Evolutionary conservation across 2,797 vertebrate species (phyloP), one percentile per base, ranked within the genome.

Genomic region (Etheostoma perlongum): DNA sequence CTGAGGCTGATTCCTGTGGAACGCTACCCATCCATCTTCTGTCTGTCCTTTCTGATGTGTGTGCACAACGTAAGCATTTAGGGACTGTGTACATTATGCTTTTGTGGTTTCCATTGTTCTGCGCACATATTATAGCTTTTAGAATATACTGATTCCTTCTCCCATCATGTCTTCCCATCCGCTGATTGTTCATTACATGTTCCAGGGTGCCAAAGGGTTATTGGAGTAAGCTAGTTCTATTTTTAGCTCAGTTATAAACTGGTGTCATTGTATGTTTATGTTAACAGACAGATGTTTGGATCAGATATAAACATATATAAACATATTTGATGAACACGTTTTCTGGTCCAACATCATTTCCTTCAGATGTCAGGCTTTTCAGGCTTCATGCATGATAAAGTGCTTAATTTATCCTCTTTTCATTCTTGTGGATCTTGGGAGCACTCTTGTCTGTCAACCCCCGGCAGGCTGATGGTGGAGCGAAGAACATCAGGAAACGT

Each of bases 361-460:
- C 69, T 74, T 75, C 33, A 52, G 36, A 9, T 42, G 72, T 82
- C 86, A 54, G 58, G 72, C 72, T 49, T 75, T 84, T 74, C 81
- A 65, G 79, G 72, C 64, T 67, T 83, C 66, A 68, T 75, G 62
- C 74, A 61, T 69, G 78, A 90, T 86, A 70, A 61, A 87, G 79
- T 67, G 65, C 78, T 87, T 87, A 90, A 91, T 91, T 88, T 79
- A 89, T 88, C 70, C 57, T 79, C 62, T 88, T 87, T 90, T 82
- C 78, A 55, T 78, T 86, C 63, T 59, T 81, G 82, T 86, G 85
- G 68, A 25, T 85, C 77, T 42, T 14, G 15, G 23, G 13, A 69
- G 42, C 64, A 76, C 79, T 67, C 84, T 82, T 81, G 72, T 79
- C 79, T 68, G 76, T 76, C 82, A 53, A 48, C 53, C 51, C 64